These are phyloP conservation scores for Pomatorhinus ruficollis DNA, from an alignment of 2,113 vertebrate species.

Conservation along the genomic window DNA sequence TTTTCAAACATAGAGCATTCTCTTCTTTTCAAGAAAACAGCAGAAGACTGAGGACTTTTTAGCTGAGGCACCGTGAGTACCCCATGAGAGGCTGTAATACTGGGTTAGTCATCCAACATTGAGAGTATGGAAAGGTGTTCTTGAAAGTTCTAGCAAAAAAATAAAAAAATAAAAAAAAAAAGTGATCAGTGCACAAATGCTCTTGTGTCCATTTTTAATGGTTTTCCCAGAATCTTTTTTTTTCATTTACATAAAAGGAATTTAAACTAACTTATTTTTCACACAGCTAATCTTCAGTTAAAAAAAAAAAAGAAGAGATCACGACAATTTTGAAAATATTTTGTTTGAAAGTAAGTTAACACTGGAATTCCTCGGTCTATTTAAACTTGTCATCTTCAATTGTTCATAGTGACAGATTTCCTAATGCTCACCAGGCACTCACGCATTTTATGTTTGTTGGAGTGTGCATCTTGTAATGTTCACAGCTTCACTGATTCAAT, in stretches of 20 bases:
- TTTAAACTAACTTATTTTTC: not conserved
- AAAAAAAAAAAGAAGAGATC: not conserved
- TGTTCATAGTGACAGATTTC: conserved; percentile 62
- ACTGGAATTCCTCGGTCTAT: conserved; percentile 43
- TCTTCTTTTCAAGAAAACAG: not conserved
- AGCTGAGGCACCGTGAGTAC: not conserved
- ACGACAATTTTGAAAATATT: not conserved
- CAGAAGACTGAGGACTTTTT: not conserved
- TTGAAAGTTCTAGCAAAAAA: not conserved
- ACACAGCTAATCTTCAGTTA: not conserved
- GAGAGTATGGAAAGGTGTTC: not conserved
- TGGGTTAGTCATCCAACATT: not conserved
- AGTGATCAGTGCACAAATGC: not conserved
- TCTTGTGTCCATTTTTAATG: not conserved
- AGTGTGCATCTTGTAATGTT: conserved; percentile 61
- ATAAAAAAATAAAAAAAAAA: not conserved
- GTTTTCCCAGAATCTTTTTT: not conserved
- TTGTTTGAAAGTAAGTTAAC: conserved; percentile 26
- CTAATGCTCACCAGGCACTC: conserved; percentile 60
- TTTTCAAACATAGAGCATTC: not conserved
- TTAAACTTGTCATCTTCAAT: conserved; percentile 63
- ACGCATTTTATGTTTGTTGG: conserved; percentile 51
- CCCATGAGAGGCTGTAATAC: not conserved
- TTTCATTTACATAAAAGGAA: not conserved
- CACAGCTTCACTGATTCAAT: conserved; percentile 59